Evolutionary conservation across 2,888 invertebrate genomes (phyloP).

Genomic region (Cyclophora albipunctata): DNA sequence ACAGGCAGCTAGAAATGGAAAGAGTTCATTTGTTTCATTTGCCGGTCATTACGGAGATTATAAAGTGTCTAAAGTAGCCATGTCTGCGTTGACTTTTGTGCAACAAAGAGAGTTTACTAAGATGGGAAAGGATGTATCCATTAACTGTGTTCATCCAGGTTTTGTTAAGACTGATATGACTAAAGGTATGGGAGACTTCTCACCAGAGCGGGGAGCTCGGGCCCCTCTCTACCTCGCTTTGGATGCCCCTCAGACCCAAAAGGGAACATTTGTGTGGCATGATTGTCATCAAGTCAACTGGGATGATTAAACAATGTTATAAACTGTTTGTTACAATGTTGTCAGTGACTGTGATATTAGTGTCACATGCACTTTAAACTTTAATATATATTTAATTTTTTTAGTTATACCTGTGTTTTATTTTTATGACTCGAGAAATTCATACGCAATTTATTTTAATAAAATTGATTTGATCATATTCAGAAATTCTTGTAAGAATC

Average conservation of each 20-base stretch:
- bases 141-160: conserved; percentile 69
- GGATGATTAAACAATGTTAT: conserved; percentile 58
- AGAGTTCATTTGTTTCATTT: conserved; percentile 54
- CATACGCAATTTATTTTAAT: not conserved
- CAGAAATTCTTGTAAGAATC: no score
- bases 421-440: conserved; percentile 12
- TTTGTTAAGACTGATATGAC: conserved; percentile 71
- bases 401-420: conserved; percentile 41
- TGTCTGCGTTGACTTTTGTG: conserved; percentile 66
- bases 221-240: conserved; percentile 62
- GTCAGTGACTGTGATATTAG: conserved; percentile 61
- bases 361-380: conserved; percentile 67
- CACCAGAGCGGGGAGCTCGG: conserved; percentile 58
- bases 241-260: conserved; percentile 61
- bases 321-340: conserved; percentile 48
- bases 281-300: conserved; percentile 69
- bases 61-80: conserved; percentile 68
- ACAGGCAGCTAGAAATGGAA: conserved; percentile 67
- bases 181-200: conserved; percentile 66
- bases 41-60: conserved; percentile 67
- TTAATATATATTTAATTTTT: conserved; percentile 53
- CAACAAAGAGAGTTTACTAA: conserved; percentile 63
- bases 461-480: not conserved
- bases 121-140: conserved; percentile 64
- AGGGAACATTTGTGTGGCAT: conserved; percentile 68